phyloP scores from a whole-genome alignment of 2,888 invertebrate genomes.

The Lepidocyrtinus sp. region DNA sequence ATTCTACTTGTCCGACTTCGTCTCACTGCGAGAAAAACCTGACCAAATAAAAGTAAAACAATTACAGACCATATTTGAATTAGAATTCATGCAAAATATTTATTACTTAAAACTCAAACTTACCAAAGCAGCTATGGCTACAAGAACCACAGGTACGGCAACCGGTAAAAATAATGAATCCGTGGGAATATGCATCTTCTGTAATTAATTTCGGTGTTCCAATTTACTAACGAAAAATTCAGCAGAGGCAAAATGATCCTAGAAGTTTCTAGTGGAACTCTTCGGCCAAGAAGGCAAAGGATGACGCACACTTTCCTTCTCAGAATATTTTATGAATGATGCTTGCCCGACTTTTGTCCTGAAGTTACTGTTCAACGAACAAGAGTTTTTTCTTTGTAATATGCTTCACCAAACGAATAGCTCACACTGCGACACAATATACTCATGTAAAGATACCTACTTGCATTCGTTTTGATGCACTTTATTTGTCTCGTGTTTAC shows the following conservation, averaged over 20 bases:
- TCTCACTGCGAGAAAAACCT: conserved; percentile 41
- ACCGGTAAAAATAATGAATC: conserved; percentile 52
- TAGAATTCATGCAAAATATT: neutral
- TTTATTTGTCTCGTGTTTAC: neutral
- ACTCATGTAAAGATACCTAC: too few relatives aligned
- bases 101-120: conserved; percentile 19
- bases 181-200: conserved; percentile 43
- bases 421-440: too few relatives aligned
- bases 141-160: conserved; percentile 48
- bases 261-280: too few relatives aligned
- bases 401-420: neutral
- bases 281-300: too few relatives aligned
- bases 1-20: conserved; percentile 43
- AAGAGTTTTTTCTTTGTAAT: neutral
- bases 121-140: conserved; percentile 54
- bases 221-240: too few relatives aligned
- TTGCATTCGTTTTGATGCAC: neutral
- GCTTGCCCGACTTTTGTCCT: neutral
- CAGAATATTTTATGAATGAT: neutral
- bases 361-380: neutral
- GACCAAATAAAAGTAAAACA: conserved; percentile 9
- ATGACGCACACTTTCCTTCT: conserved; percentile 6
- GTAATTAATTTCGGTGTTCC: neutral
- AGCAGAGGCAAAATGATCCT: too few relatives aligned
- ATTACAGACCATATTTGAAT: neutral